Evolutionary conservation across 2,888 invertebrate genomes (phyloP), one percentile per base, ranked within the genome.

Genomic region (Onchidella celtica): DNA sequence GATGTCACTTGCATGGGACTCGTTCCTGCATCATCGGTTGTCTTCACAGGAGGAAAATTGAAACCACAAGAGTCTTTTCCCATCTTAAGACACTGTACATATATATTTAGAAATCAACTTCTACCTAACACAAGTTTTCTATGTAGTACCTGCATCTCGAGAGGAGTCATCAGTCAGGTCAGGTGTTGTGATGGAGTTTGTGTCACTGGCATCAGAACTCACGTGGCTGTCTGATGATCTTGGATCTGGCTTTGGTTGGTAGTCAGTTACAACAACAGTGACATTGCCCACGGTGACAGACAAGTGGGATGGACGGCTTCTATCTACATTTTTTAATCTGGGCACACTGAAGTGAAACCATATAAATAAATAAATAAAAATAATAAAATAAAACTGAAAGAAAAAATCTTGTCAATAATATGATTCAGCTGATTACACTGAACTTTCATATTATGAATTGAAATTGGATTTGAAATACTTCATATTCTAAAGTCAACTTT

Each of bases 241-340:
- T 34, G 83, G 79, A 59, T 86, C 84, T 38, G 86, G 83, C 82
- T 93, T 93, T 2, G 93, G 92, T 83, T 93, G 92, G 85, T 92
- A 98, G 94, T 99, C 99, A 82, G 99, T 99, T 93, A 99, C 98
- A 87, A 98, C 96, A 84, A 99, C 98, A 72, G 99, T 99, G 83
- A 99, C 97, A 90, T 97, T 98, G 93, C 98, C 98, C 55, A 98
- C 98, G 72, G 99, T 99, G 89, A 98, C 97, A 94, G 98, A 97
- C 94, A 98, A 96, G 81, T 97, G 97, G 93, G 97, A 97, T 36
- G 97, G 98, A 47, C 97, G 97, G 91, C 97, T 97, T 77, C 98
- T 95, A 93, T 98, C 98, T 82, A 98, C 96, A 94, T 98, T 98
- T 94, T 97, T 97, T 92, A 89, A 95, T 85, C 97, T 95, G 1